A percentile compares a stretch with the other conserved stretches of the same genome.
These are phyloP conservation scores for Cyphomyrus plagiostoma DNA, from an alignment of 2,113 vertebrate species.

Conservation along the genomic window DNA sequence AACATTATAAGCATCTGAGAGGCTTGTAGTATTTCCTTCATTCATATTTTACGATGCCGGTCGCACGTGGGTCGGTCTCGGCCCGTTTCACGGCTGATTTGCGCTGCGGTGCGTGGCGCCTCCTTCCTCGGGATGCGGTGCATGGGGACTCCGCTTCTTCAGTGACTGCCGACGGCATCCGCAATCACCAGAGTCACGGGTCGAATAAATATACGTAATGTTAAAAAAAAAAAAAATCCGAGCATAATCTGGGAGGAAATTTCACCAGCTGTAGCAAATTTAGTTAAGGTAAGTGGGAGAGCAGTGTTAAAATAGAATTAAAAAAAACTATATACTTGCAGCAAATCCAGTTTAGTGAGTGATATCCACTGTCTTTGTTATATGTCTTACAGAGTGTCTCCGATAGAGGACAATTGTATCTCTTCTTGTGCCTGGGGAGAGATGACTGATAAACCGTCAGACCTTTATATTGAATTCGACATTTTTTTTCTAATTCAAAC, in stretches of 20 bases:
- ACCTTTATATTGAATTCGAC: not conserved
- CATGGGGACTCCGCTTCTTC: constrained; percentile 51
- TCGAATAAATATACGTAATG: not conserved
- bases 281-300: not conserved
- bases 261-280: not conserved
- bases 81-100: constrained; percentile 62
- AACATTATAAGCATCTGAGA: not conserved
- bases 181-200: constrained; percentile 26
- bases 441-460: not conserved
- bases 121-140: constrained; percentile 43
- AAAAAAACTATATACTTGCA: not conserved
- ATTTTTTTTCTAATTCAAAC: not conserved
- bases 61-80: constrained; percentile 41
- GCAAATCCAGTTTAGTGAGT: not conserved
- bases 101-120: constrained; percentile 24
- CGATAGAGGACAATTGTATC: not conserved
- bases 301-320: not conserved
- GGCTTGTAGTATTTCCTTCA: not conserved
- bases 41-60: constrained; percentile 48
- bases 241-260: not conserved
- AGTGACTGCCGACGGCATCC: constrained; percentile 47
- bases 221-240: not conserved
- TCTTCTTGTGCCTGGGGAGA: not conserved
- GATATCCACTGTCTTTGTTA: not conserved
- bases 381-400: not conserved